Percentiles rank a stretch among this genome's conserved stretches.
phyloP scores from a whole-genome alignment of 2,113 vertebrate genomes.

The Psettodes erumei region DNA sequence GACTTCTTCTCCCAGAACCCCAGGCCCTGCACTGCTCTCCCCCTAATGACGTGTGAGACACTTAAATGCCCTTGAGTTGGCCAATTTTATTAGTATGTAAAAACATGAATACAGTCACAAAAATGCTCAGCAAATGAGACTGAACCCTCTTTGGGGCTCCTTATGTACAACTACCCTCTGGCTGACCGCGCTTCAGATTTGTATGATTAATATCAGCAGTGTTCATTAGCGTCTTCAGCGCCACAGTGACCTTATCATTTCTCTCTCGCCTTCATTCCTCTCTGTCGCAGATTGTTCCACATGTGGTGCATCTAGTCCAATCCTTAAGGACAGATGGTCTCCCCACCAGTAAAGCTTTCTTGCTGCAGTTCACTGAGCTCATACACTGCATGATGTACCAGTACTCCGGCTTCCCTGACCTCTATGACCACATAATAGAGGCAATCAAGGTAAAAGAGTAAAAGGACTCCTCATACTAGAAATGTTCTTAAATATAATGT shows the following conservation, averaged over 20 bases:
- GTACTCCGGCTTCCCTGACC: conserved; percentile 98
- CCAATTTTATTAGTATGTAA: conserved; percentile 53
- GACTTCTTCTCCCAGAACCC: conserved; percentile 46
- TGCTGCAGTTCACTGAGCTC: conserved; percentile 92
- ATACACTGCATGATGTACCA: conserved; percentile 99
- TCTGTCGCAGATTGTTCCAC: conserved; percentile 89
- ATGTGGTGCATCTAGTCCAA: conserved; percentile 88
- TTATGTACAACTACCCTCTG: conserved; percentile 15
- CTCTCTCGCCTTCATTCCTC: conserved; percentile 1
- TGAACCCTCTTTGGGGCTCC: conserved; percentile 43
- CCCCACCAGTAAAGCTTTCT: conserved; percentile 89
- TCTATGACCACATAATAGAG: conserved; percentile 96
- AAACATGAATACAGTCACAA: conserved; percentile 45
- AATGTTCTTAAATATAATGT: not conserved
- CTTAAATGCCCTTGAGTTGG: conserved; percentile 58
- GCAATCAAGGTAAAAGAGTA: conserved; percentile 89
- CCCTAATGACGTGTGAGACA: conserved; percentile 61
- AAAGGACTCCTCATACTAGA: not conserved
- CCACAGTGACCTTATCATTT: not conserved
- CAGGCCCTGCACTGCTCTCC: conserved; percentile 14
- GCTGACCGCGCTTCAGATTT: conserved; percentile 25
- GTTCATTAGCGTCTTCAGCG: not conserved
- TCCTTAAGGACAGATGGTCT: conserved; percentile 90
- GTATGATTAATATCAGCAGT: conserved; percentile 24
- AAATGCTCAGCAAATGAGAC: conserved; percentile 54